Base-by-base conservation (phyloP, 2,797 vertebrate genomes). In the Cetoscarus ocellatus region DNA sequence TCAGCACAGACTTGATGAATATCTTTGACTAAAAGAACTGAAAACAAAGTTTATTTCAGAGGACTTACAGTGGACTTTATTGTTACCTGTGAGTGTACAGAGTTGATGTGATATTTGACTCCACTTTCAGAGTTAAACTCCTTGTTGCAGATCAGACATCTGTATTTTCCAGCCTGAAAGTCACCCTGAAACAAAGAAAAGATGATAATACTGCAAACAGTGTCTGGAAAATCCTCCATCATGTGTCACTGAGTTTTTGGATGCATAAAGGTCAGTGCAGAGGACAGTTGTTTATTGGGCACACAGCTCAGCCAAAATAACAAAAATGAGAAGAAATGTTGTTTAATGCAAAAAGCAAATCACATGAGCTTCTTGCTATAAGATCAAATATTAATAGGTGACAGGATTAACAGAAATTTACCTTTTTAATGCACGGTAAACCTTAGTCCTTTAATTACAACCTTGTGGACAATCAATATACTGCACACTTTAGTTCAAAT, bases 91-190 rank as follows among this genome's bases (percentile, higher is more conserved):
- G 96, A 95, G 3, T 98, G 97, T 75, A 97, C 92, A 12, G 96
- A 96, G 90, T 96, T 98, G 91, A 98, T 99, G 91, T 99, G 97
- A 84, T 99, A 99, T 73, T 99, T 99, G 77, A 98, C 97, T 14
- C 97, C 97, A 45, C 97, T 98, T 86, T 98, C 97, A 0, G 97
- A 98, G 80, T 96, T 93, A 80, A 98, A 98, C 87, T 98, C 97
- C 77, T 98, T 99, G 59, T 95, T 95, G 87, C 97, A 98, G 75
- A 99, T 94, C 53, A 98, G 93, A 86, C 97, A 99, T 79, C 94
- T 94, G 89, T 98, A 99, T 88, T 97, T 98, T 80, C 97, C 97
- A 69, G 95, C 96, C 76, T 97, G 95, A 77, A 98, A 98, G 81
- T 96, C 96, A 0, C 97, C 97, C 97, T 99, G 85, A 61, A 84